Conservation (phyloP, 2,888 invertebrate genomes). For the Lepidocyrtinus sp. region DNA sequence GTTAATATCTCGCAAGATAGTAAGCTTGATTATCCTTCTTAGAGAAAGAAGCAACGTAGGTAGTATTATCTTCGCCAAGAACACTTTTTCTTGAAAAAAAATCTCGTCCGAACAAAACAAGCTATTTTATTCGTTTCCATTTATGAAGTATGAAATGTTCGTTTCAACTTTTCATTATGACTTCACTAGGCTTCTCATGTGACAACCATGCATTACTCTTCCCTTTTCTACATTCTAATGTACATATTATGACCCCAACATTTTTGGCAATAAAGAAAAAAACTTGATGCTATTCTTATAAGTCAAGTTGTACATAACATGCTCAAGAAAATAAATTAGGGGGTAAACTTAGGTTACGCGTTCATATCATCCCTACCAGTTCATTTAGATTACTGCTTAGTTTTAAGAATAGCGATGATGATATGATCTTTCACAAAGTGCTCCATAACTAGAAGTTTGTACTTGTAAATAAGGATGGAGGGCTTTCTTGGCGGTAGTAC, state of each 20-base stretch:
- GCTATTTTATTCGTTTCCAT: not conserved
- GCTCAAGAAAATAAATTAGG: slow-evolving; percentile 10
- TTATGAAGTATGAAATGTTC: not conserved
- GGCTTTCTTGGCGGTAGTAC: not conserved
- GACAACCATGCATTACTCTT: not conserved
- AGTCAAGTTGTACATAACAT: not conserved
- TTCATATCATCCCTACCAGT: not conserved
- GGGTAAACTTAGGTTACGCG: not conserved
- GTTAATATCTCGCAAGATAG: not conserved
- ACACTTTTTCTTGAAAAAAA: not conserved
- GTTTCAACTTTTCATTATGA: slow-evolving; percentile 8
- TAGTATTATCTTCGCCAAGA: not conserved
- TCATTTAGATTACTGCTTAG: slow-evolving; percentile 1
- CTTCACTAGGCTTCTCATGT: not conserved
- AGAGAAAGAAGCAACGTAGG: not conserved
- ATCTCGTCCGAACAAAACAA: not conserved
- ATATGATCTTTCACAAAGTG: not conserved
- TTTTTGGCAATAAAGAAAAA: slow-evolving; percentile 12
- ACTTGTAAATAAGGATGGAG: not conserved
- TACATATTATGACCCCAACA: not conserved
- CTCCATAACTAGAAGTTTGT: not conserved
- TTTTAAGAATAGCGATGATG: slow-evolving; percentile 18
- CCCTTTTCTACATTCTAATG: not conserved
- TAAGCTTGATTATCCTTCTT: not conserved
- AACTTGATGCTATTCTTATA: slow-evolving; percentile 4